Base-by-base conservation (phyloP, 2,888 invertebrate genomes). In the Andrena chrysosceles region DNA sequence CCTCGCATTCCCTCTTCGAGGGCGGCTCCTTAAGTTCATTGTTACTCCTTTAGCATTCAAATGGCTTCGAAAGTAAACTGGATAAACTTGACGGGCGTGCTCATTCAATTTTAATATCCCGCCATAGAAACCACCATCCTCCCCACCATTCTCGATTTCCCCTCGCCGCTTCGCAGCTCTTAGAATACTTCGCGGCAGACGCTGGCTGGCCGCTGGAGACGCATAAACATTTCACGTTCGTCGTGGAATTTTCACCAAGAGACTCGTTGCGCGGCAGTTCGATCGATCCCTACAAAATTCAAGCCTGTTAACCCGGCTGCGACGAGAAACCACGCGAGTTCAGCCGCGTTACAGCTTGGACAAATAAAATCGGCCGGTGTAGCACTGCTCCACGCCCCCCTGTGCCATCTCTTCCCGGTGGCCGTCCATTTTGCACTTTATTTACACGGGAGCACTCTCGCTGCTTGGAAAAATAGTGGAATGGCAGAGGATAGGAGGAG, bases 11-110 rank as follows among this genome's bases (percentile, higher is more conserved):
- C 52, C 48, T 56, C 63, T 33, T 42, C 48, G n/a, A 62, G 10
- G 52, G 8, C 64, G 62, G 26, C 75, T 69, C 42, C 48, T 77
- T 74, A 49, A 76, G 72, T 66, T 85, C 73, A 70, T 80, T 73
- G 70, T 72, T 80, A 68, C 54, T 75, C 62, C 66, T 69, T 85
- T 70, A 54, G 77, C 77, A 83, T 85, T 83, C 63, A 75, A 85
- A 84, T 75, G 63, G 59, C 60, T 60, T 29, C 70, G 48, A 64
- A 75, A 77, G 83, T 35, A 73, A 80, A 80, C 75, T 85, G 64
- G 77, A 71, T 54, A 23, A 31, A 49, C 49, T 31, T n/a, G n/a
- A 52, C 20, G 20, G 20, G 10, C 23, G 10, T 3, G 10, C 56
- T 56, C 56, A 8, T 56, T 56, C 56, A 56, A 56, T 56, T 56